Percentiles rank a stretch among this genome's conserved stretches.
Evolutionary conservation across 2,797 vertebrate species (phyloP).

Genomic region (Euthynnus affinis): DNA sequence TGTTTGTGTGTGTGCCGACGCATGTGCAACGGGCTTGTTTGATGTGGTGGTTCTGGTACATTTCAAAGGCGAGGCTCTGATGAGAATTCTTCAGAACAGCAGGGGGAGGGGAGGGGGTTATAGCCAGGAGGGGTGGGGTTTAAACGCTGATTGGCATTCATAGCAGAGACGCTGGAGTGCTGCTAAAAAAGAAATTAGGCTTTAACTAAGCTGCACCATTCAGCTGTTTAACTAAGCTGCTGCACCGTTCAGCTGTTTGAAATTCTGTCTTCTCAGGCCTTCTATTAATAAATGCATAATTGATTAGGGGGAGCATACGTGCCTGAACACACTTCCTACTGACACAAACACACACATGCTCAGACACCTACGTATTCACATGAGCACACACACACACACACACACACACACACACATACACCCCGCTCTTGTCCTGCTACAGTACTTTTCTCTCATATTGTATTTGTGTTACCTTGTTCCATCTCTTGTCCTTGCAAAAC

Average conservation of each 20-base stretch:
- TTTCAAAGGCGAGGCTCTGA: constrained; percentile 85
- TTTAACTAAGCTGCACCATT: constrained; percentile 87
- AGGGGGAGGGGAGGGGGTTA: constrained; percentile 68
- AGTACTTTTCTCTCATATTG: constrained; percentile 40
- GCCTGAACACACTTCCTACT: constrained; percentile 77
- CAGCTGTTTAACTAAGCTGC: constrained; percentile 86
- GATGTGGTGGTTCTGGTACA: constrained; percentile 85
- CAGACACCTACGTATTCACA: constrained; percentile 41
- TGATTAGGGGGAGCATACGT: constrained; percentile 81
- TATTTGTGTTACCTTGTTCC: constrained; percentile 67
- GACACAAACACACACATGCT: constrained; percentile 67
- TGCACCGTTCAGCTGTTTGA: constrained; percentile 85
- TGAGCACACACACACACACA: constrained; percentile 36
- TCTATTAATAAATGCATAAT: constrained; percentile 88
- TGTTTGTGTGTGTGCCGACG: constrained; percentile 54
- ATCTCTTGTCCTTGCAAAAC: constrained; percentile 60
- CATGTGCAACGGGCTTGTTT: constrained; percentile 80
- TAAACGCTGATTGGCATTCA: constrained; percentile 86
- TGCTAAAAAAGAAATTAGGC: constrained; percentile 87
- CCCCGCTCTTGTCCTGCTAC: constrained; percentile 41
- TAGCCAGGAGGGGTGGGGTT: constrained; percentile 80
- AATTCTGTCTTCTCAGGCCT: constrained; percentile 86
- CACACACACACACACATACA: constrained; percentile 44
- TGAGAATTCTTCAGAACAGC: constrained; percentile 85
- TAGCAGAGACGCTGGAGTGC: constrained; percentile 81